Base-by-base conservation (phyloP, 2,113 vertebrate genomes). In the Halcyon senegalensis region DNA sequence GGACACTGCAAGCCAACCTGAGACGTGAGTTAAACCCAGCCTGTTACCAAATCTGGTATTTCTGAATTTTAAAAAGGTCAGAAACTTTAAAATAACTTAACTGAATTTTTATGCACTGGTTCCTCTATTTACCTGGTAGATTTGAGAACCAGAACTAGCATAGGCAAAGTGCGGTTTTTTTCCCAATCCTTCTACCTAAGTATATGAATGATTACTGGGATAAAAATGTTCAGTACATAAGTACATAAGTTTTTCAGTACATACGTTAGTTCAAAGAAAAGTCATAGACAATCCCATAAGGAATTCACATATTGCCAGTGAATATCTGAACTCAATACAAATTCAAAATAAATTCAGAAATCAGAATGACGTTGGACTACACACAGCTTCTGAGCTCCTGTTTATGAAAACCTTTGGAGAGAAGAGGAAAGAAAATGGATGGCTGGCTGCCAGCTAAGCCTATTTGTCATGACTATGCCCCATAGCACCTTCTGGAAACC, bases 321-420 rank as follows among this genome's bases (percentile, higher is more conserved):
- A 92, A 50, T 10, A 79, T 68, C 44, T 55, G 76, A 92, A 75
- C 23, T 33, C 48, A 44, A 23, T 9, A 84, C 20, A 84, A 77
- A 78, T 64, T 79, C 12, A 64, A 75, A 96, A 80, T 64, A 84
- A 87, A 81, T 64, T 84, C 83, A 82, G 73, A 91, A 86, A 92
- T 87, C 37, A 60, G 41, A 89, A 33, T 0, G 12, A 67, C 83
- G 53, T 35, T 1, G 5, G 41, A 82, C 79, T 83, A 37, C 37
- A 83, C 35, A 41, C 69, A 91, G 53, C 41, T 91, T 92, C 89
- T 84, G 75, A 93, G 62, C 62, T 91, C 41, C 80, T 92, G 55
- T 84, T 94, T 84, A 70, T 55, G 62, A 89, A 91, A 91, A 84
- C 23, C 53, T 87, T 55, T 83, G 86, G n/a, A 86, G 33, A 93